Conservation (phyloP, 2,113 vertebrate genomes). For the Clarias magur region DNA sequence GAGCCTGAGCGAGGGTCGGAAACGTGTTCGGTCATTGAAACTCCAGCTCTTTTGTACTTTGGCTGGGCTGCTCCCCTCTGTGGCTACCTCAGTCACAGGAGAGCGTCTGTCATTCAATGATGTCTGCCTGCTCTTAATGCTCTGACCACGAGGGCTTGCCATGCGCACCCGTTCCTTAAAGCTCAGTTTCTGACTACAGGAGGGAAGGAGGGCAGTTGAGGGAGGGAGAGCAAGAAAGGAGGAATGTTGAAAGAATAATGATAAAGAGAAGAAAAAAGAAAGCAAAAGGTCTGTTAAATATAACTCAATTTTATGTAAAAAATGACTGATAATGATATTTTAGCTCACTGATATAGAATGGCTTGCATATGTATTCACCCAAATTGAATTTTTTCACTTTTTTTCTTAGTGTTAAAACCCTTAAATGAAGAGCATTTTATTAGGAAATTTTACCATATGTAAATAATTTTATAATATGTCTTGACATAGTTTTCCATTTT, state of each 20-base stretch:
- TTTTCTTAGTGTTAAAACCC: not conserved
- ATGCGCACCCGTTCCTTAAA: slow-evolving; percentile 97
- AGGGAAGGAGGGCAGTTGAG: not conserved
- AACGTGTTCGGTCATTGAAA: slow-evolving; percentile 95
- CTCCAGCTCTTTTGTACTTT: slow-evolving; percentile 99
- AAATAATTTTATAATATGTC: no score
- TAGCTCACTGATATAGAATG: not conserved
- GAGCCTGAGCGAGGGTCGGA: slow-evolving; percentile 89
- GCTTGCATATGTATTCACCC: not conserved
- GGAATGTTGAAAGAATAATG: not conserved
- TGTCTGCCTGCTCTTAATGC: slow-evolving; percentile 89
- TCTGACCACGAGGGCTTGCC: slow-evolving; percentile 96
- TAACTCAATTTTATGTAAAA: not conserved
- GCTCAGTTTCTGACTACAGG: slow-evolving; percentile 92
- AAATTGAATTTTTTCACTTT: not conserved
- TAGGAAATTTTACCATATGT: not conserved
- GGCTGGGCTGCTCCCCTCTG: slow-evolving; percentile 83
- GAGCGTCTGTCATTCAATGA: slow-evolving; percentile 91
- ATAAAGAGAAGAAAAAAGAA: not conserved
- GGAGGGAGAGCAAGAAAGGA: not conserved
- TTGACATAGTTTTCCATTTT: not conserved
- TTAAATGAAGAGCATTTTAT: not conserved
- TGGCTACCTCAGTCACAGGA: slow-evolving; percentile 82
- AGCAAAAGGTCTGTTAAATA: not conserved
- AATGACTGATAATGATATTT: not conserved